phyloP scores from a whole-genome alignment of 2,113 vertebrate genomes.

The Aldabrachelys gigantea region DNA sequence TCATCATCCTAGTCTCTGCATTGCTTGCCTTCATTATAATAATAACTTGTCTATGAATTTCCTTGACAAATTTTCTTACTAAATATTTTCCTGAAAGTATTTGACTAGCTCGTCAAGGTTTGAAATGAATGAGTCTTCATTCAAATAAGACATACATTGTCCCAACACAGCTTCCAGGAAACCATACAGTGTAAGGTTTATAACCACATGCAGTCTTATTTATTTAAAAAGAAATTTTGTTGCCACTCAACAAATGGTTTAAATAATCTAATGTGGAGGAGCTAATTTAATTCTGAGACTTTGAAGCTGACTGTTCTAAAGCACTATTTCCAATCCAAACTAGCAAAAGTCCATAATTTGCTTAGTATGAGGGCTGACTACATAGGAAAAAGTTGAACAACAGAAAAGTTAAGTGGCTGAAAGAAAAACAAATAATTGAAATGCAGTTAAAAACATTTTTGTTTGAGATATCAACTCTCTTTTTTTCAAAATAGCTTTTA shows the following conservation, averaged over 20 bases:
- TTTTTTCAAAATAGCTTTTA: not conserved
- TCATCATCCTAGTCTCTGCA: not conserved
- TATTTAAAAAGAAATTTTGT: not conserved
- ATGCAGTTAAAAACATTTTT: not conserved
- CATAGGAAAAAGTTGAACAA: not conserved
- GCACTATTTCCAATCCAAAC: not conserved
- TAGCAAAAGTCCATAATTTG: not conserved
- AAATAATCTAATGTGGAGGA: not conserved
- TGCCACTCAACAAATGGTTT: not conserved
- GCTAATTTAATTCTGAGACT: not conserved
- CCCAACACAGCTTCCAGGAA: not conserved
- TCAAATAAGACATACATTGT: not conserved
- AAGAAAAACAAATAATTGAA: not conserved
- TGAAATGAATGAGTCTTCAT: slow-evolving; percentile 8
- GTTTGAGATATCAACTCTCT: not conserved
- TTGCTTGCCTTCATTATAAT: not conserved
- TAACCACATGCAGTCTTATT: not conserved
- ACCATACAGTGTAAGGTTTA: not conserved
- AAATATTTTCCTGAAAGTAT: not conserved
- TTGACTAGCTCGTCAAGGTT: not conserved
- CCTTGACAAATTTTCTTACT: not conserved
- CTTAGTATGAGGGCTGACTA: not conserved
- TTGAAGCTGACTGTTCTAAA: not conserved
- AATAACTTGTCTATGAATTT: not conserved
- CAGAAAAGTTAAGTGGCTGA: not conserved